These are phyloP conservation scores for Lagopus muta DNA, from an alignment of 2,113 vertebrate species.

Conservation along the genomic window DNA sequence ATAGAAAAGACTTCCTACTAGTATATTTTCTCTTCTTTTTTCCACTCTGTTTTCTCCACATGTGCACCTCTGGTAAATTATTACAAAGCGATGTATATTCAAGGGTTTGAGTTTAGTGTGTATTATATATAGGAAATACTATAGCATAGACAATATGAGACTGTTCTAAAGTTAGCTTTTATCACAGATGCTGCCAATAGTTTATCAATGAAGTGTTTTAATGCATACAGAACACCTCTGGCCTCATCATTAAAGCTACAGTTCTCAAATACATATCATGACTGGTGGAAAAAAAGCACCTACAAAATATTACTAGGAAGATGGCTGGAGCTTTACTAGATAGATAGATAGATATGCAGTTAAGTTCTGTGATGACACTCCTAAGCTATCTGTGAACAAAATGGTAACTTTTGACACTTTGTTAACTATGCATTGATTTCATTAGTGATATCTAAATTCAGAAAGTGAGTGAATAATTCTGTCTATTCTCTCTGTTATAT, in stretches of 20 bases:
- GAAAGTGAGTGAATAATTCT: neutral
- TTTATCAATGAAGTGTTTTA: neutral
- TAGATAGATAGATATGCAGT: neutral
- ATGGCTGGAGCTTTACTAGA: neutral
- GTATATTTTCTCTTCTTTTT: neutral
- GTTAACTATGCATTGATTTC: neutral
- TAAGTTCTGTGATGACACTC: neutral
- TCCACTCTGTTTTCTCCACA: neutral
- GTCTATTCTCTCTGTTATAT: neutral
- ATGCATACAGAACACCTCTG: neutral
- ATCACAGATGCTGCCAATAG: neutral
- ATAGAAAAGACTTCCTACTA: neutral
- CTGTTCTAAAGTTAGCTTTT: neutral
- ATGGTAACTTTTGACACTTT: neutral
- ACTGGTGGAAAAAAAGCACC: neutral
- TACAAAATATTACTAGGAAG: neutral
- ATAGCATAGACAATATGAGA: neutral
- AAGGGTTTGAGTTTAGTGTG: neutral
- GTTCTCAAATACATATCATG: neutral
- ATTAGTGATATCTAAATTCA: neutral
- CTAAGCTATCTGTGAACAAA: neutral
- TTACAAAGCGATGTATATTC: neutral
- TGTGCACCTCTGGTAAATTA: neutral
- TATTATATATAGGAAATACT: neutral
- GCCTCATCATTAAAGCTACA: neutral